Evolutionary conservation across 2,797 vertebrate genomes (phyloP).

Genomic region (Meriones psammophilus): DNA sequence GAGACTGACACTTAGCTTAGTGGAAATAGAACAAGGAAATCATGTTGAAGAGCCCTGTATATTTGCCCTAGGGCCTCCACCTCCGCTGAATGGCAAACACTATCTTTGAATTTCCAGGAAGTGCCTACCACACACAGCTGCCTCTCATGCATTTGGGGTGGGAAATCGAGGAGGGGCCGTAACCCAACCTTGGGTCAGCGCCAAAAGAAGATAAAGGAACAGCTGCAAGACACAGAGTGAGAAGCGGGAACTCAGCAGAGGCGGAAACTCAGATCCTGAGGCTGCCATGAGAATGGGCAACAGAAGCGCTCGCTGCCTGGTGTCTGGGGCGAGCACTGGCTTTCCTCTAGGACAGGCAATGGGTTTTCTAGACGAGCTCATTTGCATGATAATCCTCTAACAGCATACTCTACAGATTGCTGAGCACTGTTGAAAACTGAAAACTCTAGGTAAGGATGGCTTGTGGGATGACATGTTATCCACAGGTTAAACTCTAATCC

Average conservation of each 20-base stretch:
- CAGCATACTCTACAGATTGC: not conserved
- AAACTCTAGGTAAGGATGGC: not conserved
- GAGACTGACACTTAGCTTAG: constrained; percentile 1
- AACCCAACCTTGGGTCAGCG: constrained; percentile 34
- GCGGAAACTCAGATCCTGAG: constrained; percentile 48
- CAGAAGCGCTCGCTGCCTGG: not conserved
- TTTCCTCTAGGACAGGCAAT: not conserved
- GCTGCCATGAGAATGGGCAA: constrained; percentile 35
- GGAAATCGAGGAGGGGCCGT: constrained; percentile 62
- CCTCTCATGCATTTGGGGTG: constrained; percentile 71
- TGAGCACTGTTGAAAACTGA: not conserved
- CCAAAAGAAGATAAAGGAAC: constrained; percentile 79
- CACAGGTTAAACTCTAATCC: not conserved
- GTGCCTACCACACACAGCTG: constrained; percentile 63
- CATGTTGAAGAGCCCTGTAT: not conserved
- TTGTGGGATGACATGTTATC: not conserved
- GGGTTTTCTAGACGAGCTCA: constrained; percentile 7
- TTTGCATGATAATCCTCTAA: constrained; percentile 4
- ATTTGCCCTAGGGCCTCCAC: not conserved
- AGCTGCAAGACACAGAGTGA: constrained; percentile 68
- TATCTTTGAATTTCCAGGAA: constrained; percentile 67
- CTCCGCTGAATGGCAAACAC: not conserved
- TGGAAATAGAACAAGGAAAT: constrained; percentile 41
- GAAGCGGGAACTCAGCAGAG: constrained; percentile 58
- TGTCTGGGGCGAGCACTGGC: not conserved